These are phyloP conservation scores for Notechis scutatus DNA, from an alignment of 2,113 vertebrate genomes.

Conservation along the genomic window DNA sequence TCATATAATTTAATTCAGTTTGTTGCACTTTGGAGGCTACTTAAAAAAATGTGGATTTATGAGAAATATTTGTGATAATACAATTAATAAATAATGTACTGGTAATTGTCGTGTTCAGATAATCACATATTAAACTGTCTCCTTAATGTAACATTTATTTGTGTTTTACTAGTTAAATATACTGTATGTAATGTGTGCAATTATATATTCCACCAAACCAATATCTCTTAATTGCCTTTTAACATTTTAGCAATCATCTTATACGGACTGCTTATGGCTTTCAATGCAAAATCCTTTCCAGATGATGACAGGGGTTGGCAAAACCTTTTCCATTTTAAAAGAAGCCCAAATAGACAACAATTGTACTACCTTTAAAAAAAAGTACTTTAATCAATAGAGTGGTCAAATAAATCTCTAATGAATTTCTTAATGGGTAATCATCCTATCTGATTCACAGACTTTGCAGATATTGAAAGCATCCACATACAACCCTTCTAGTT, in stretches of 20 bases:
- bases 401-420: background rate
- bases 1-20: background rate
- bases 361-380: background rate
- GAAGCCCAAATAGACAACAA: background rate
- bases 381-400: background rate
- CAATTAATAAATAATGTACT: background rate
- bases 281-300: too few relatives aligned
- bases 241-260: background rate
- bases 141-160: background rate
- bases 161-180: background rate
- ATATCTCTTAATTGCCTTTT: background rate
- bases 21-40: background rate
- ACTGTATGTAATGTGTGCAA: background rate
- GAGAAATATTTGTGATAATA: background rate
- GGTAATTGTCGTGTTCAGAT: background rate
- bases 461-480: background rate
- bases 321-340: background rate
- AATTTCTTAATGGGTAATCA: background rate
- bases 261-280: background rate
- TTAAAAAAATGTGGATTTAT: background rate
- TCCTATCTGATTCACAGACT: background rate
- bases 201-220: background rate
- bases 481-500: background rate
- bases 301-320: background rate
- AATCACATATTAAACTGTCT: background rate